Percentiles rank a stretch among this genome's conserved stretches.
Conservation (phyloP, 2,113 vertebrate genomes). For the Prunella himalayana region DNA sequence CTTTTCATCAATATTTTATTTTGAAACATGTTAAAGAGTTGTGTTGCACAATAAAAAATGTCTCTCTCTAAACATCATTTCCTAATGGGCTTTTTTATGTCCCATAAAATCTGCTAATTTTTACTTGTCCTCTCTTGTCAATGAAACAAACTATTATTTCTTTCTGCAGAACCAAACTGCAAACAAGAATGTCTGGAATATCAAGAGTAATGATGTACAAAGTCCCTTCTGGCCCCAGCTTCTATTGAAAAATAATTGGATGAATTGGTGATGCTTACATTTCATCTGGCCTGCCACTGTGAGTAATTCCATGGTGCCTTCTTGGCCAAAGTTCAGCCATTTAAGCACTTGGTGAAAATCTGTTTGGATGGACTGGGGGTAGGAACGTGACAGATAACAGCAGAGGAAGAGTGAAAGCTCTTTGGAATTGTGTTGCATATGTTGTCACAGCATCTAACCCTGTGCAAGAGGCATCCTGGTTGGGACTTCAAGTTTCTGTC, state of each 20-base stretch:
- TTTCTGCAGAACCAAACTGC: conserved; percentile 22
- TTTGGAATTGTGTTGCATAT: neutral
- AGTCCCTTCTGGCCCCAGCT: conserved; percentile 30
- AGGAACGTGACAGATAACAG: neutral
- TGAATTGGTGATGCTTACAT: conserved; percentile 51
- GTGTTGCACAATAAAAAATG: neutral
- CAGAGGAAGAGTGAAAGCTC: neutral
- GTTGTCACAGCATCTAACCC: neutral
- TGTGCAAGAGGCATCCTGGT: neutral
- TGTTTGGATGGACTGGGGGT: neutral
- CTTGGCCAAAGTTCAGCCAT: conserved; percentile 20
- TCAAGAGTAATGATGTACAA: conserved; percentile 43
- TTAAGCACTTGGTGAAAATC: conserved; percentile 15
- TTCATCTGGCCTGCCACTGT: conserved; percentile 46
- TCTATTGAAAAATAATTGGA: conserved; percentile 59
- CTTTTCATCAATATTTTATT: conserved; percentile 25
- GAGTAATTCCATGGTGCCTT: conserved; percentile 21
- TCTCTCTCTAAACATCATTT: conserved; percentile 15
- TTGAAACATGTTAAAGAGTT: neutral
- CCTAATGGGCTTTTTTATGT: conserved; percentile 45
- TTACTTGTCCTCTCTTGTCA: conserved; percentile 53
- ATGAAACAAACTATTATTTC: conserved; percentile 59
- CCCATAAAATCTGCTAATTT: conserved; percentile 51
- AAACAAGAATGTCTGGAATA: conserved; percentile 47
- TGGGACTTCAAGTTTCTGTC: neutral